Evolutionary conservation across 2,113 vertebrate genomes (phyloP).

Genomic region (Caracal caracal): DNA sequence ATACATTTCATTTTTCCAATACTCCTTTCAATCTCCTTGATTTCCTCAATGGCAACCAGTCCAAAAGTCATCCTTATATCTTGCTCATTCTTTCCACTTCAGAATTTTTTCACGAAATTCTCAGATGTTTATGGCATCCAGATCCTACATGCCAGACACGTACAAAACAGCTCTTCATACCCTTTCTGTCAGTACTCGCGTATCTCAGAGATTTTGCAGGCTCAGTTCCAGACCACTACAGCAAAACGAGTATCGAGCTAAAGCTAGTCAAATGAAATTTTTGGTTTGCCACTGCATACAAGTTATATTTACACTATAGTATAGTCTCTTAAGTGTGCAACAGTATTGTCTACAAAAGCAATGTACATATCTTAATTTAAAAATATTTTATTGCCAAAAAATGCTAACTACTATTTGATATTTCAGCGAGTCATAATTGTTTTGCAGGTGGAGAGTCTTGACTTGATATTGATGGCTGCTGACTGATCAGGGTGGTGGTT

Average conservation of each 20-base stretch:
- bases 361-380: not conserved
- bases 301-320: not conserved
- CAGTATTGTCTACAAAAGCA: not conserved
- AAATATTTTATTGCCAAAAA: not conserved
- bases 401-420: not conserved
- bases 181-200: not conserved
- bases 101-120: not conserved
- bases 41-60: not conserved
- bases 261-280: not conserved
- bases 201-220: not conserved
- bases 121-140: not conserved
- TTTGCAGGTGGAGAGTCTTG: not conserved
- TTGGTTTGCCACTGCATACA: not conserved
- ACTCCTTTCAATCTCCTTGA: not conserved
- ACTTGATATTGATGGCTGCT: not conserved
- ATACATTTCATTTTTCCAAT: not conserved
- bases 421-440: not conserved
- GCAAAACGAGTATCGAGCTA: not conserved
- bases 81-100: not conserved
- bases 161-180: fast-evolving
- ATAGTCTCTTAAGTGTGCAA: not conserved
- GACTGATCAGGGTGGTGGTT: not conserved
- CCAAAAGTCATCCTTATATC: not conserved
- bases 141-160: not conserved
- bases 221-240: not conserved